phyloP scores from a whole-genome alignment of 2,113 vertebrate genomes.

The Paralichthys olivaceus region DNA sequence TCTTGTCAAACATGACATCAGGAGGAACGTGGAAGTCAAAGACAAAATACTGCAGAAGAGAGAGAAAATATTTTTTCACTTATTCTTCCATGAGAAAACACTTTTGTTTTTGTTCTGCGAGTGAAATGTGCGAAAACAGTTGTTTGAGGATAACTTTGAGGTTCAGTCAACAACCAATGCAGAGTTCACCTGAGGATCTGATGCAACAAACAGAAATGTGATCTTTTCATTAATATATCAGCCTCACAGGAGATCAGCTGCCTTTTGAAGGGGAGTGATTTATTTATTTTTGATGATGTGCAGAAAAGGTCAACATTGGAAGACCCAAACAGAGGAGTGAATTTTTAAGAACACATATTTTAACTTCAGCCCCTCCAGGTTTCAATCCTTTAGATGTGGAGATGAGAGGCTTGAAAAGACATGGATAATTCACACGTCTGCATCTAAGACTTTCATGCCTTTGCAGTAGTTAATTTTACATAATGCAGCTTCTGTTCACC shows the following conservation, averaged over 20 bases:
- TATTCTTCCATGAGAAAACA: background rate
- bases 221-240: background rate
- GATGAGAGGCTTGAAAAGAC: background rate
- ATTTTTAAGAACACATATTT: background rate
- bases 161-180: background rate
- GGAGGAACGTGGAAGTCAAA: constrained; percentile 97
- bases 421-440: background rate
- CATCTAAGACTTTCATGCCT: background rate
- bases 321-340: background rate
- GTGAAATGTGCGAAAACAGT: background rate
- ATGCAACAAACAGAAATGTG: background rate
- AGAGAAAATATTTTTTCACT: constrained; percentile 16
- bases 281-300: background rate
- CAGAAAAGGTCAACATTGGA: background rate
- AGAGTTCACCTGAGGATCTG: constrained; percentile 7
- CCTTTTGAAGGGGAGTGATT: background rate
- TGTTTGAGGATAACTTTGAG: constrained; percentile 4
- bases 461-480: background rate
- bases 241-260: background rate
- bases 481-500: background rate
- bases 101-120: background rate
- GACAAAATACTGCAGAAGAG: constrained; percentile 91
- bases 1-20: constrained; percentile 98
- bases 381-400: background rate
- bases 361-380: background rate